Conservation (phyloP, 2,113 vertebrate genomes). For the Pyrgilauda ruficollis region DNA sequence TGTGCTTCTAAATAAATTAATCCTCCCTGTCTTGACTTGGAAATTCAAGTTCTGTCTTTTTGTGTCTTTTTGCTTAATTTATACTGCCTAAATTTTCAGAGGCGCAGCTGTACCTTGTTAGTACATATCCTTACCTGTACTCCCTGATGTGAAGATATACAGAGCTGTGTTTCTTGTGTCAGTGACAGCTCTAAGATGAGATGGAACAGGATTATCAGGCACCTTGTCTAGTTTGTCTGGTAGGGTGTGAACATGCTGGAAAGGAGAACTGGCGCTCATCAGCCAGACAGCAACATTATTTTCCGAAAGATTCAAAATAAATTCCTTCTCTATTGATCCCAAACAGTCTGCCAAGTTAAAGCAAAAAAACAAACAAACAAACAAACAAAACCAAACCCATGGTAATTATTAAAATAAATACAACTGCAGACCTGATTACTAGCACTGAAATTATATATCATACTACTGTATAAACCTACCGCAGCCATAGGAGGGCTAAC, state of each 20-base stretch:
- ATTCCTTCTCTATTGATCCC: neutral
- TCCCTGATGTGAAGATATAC: neutral
- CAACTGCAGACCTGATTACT: neutral
- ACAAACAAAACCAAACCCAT: neutral
- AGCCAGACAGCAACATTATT: neutral
- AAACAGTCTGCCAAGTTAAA: neutral
- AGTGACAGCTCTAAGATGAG: neutral
- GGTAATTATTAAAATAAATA: neutral
- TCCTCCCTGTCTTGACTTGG: neutral
- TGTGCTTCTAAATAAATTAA: neutral
- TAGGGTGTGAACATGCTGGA: neutral
- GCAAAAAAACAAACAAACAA: neutral
- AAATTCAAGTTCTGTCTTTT: neutral
- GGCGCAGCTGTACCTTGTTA: neutral
- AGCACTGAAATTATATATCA: neutral
- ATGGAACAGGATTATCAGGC: neutral
- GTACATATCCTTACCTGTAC: neutral
- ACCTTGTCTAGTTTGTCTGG: neutral
- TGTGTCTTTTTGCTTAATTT: neutral
- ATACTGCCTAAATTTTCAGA: neutral
- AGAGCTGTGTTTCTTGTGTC: neutral
- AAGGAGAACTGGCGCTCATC: neutral
- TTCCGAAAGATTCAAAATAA: neutral
- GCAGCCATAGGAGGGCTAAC: neutral
- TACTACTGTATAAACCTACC: neutral